Evolutionary conservation across 2,797 vertebrate genomes (phyloP), one percentile per base, ranked within the genome.

Genomic region (Tarsius wallacei): DNA sequence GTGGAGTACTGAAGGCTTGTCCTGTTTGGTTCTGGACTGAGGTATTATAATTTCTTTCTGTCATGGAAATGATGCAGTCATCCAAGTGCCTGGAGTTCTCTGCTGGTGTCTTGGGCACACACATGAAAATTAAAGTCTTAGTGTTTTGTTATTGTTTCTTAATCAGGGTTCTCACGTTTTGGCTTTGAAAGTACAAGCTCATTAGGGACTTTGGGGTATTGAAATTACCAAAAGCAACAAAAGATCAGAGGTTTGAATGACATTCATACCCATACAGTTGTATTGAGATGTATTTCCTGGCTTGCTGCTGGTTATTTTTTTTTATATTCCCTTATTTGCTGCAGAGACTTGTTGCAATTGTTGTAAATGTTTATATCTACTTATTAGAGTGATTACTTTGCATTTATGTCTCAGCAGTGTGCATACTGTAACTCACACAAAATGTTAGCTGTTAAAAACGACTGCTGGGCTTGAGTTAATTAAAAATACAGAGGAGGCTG

Each of bases 361-460:
- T 97, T 98, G 91, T 96, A 94, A 98, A 97, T 98, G 97, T 97
- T 98, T 97, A 83, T 96, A 96, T 97, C 90, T 97, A 97, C 96
- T 98, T 98, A 98, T 98, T 98, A 97, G 91, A 97, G 92, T 97
- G 97, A 98, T 97, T 98, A 95, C 96, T 97, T 97, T 95, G 96
- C 95, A 97, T 98, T 98, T 97, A 95, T 96, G 53, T 98, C 96
- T 98, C 97, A 98, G 97, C 97, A 95, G 97, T 97, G 80, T 76
- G 89, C 94, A 95, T 90, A 95, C 96, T 98, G 96, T 97, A 97
- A 97, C 88, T 97, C 96, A 98, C 33, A 84, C 47, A 97, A 96
- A 98, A 91, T 97, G 96, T 97, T 87, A 97, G 97, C 89, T 97
- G 80, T 95, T 97, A 93, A 93, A 96, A 97, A 96, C 14, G 13